Percentiles rank a stretch among this genome's conserved stretches.
Evolutionary conservation across 2,113 vertebrate species (phyloP).

Genomic region (Astur gentilis): DNA sequence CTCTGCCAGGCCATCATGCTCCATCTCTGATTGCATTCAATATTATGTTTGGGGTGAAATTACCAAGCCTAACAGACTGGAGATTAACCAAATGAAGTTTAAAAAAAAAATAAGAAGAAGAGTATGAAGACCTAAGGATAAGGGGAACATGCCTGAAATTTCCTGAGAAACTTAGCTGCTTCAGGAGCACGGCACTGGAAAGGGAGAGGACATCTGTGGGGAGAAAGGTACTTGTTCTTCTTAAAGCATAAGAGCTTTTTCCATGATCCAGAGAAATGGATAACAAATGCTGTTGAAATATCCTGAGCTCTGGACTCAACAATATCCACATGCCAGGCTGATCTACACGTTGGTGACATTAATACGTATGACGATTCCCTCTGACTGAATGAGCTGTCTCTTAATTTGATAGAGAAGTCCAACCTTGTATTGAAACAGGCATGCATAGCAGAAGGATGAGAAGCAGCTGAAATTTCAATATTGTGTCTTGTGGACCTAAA

Average conservation of each 20-base stretch:
- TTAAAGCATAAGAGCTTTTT: neutral
- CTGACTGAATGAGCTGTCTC: neutral
- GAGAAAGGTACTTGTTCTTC: neutral
- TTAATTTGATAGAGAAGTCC: neutral
- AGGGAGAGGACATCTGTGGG: neutral
- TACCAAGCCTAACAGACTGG: neutral
- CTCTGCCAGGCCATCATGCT: neutral
- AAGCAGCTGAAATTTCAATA: neutral
- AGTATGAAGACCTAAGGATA: neutral
- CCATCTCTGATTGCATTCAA: neutral
- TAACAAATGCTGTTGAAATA: neutral
- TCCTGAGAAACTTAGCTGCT: neutral
- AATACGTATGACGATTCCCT: fast-evolving
- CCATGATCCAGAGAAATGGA: neutral
- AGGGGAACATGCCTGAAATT: neutral
- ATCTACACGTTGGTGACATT: neutral
- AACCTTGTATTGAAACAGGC: neutral
- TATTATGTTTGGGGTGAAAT: neutral
- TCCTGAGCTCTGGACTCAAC: neutral
- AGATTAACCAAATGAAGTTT: neutral
- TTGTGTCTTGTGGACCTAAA: neutral
- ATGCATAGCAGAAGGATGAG: neutral
- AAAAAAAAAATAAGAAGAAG: neutral
- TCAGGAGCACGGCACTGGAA: neutral
- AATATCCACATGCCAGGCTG: neutral